phyloP scores from a whole-genome alignment of 2,113 vertebrate genomes.

The Rallus limicola region DNA sequence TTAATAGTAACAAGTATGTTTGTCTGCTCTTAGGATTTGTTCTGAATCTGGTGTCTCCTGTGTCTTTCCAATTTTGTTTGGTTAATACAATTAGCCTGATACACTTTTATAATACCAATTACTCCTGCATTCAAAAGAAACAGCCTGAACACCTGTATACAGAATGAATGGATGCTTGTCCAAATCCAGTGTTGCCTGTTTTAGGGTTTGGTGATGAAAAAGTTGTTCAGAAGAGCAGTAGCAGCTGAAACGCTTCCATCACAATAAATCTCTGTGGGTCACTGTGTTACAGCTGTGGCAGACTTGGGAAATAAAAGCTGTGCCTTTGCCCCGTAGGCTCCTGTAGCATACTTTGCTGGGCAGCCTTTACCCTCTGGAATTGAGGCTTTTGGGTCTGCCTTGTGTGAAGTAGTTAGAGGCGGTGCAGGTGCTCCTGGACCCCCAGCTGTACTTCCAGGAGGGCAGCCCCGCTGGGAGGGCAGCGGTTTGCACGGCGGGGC shows the following conservation, averaged over 20 bases:
- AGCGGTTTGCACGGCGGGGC: fast-evolving
- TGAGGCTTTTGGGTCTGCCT: background rate
- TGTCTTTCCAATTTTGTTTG: background rate
- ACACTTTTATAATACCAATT: background rate
- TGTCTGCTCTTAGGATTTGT: background rate
- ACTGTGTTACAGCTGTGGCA: background rate
- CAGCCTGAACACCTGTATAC: background rate
- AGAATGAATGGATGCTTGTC: background rate
- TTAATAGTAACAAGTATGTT: background rate
- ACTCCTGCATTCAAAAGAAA: background rate
- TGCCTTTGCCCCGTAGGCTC: background rate
- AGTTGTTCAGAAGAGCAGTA: background rate
- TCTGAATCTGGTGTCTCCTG: background rate
- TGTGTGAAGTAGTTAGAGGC: background rate
- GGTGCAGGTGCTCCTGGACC: background rate
- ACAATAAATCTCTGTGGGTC: background rate
- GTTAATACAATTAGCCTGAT: background rate
- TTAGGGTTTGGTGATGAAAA: background rate
- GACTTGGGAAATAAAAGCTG: background rate
- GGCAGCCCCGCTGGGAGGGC: background rate
- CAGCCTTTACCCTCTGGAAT: background rate
- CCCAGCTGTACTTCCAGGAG: background rate
- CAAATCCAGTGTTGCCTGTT: background rate
- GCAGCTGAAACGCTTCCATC: background rate
- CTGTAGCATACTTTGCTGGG: background rate